A percentile compares a stretch with the other conserved stretches of the same genome.
These are phyloP conservation scores for Conus canariensis DNA, from an alignment of 2,888 invertebrate species.

Conservation along the genomic window DNA sequence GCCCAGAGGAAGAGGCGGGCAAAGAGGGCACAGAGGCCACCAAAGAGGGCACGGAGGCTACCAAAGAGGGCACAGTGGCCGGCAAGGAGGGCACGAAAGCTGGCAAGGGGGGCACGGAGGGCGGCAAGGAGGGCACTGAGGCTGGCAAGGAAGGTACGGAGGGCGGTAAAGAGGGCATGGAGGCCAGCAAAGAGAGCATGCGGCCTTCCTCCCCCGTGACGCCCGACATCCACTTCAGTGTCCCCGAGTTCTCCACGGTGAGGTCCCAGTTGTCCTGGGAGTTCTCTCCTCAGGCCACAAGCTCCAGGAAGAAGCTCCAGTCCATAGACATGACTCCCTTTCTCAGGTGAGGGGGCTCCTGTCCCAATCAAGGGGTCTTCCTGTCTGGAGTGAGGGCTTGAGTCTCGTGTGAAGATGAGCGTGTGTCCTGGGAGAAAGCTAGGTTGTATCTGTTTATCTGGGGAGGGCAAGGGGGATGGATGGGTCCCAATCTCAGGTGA, in stretches of 20 bases:
- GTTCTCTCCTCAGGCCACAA: background rate
- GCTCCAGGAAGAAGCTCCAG: constrained; percentile 62
- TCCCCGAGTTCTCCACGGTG: background rate
- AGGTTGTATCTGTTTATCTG: no score
- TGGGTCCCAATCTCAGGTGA: no score
- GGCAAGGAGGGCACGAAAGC: background rate
- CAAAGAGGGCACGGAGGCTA: background rate
- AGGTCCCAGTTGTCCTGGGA: background rate
- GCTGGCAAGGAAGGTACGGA: no score
- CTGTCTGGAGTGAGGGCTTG: no score
- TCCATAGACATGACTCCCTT: constrained; percentile 75
- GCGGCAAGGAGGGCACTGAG: no score
- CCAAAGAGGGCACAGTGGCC: background rate
- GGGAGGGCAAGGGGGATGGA: no score
- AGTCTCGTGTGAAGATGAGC: no score
- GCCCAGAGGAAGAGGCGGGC: background rate
- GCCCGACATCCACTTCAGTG: background rate
- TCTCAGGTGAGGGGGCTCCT: constrained; percentile 61
- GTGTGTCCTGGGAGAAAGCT: no score
- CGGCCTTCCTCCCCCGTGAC: background rate
- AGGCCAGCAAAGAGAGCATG: no score
- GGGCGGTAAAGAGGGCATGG: no score
- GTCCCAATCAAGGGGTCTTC: no score
- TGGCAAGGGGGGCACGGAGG: no score
- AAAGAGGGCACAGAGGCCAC: background rate